Conservation (phyloP, 2,797 vertebrate species). For the Ptychadena robeensis region DNA sequence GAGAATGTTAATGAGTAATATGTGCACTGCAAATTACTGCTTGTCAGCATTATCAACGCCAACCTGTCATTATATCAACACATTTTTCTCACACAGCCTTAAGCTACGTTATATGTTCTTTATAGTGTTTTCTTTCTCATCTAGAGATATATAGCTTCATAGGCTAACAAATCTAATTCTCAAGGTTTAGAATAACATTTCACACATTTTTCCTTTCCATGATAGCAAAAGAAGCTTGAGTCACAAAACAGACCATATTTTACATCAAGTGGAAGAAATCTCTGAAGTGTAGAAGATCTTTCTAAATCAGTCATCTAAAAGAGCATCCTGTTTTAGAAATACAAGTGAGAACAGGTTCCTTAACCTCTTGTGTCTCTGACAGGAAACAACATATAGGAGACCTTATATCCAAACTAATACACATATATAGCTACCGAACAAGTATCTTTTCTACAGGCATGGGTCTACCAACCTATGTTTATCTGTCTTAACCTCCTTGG, state of each 20-base stretch:
- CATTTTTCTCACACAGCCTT: conserved; percentile 44
- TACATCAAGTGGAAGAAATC: background rate
- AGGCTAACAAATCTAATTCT: background rate
- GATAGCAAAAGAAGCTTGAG: background rate
- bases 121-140: conserved; percentile 7
- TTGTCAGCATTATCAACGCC: conserved; percentile 53
- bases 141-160: conserved; percentile 20
- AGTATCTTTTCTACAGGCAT: background rate
- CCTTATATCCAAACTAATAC: background rate
- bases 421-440: background rate
- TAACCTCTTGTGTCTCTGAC: background rate
- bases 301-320: background rate
- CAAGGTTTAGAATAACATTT: background rate
- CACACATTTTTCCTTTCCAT: background rate
- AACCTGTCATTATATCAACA: conserved; percentile 50
- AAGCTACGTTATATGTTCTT: conserved; percentile 46
- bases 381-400: background rate
- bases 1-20: conserved; percentile 58
- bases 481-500: too few species aligned
- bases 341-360: background rate
- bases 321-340: background rate
- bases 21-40: conserved; percentile 41
- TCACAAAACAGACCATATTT: background rate
- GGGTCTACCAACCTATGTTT: background rate
- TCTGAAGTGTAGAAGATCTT: background rate